Evolutionary conservation across 2,888 invertebrate species (phyloP).

Genomic region (Orthosia gracilis): DNA sequence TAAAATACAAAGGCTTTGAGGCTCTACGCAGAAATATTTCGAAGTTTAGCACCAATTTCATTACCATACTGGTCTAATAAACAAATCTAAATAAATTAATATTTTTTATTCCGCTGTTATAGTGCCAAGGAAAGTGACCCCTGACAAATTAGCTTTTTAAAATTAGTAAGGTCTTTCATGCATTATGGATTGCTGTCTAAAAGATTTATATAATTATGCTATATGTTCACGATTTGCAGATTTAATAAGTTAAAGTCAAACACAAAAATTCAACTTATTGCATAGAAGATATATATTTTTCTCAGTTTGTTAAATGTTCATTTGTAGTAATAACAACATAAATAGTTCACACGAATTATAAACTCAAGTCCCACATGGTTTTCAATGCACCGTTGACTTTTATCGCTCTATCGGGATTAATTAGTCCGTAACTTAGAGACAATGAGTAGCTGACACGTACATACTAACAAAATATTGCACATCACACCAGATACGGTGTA

Average conservation of each 20-base stretch:
- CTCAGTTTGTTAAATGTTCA: background rate
- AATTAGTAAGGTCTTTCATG: background rate
- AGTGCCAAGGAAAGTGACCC: slow-evolving; percentile 2
- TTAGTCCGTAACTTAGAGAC: slow-evolving; percentile 71
- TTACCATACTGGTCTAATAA: slow-evolving; percentile 12
- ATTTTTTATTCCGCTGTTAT: background rate
- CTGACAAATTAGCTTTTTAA: background rate
- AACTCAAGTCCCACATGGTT: slow-evolving; percentile 55
- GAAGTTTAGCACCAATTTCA: slow-evolving; percentile 10
- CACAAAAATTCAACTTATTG: background rate
- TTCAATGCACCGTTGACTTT: slow-evolving; percentile 59
- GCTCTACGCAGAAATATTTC: slow-evolving; percentile 25
- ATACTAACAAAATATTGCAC: slow-evolving; percentile 70
- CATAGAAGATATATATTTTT: background rate
- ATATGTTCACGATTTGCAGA: background rate
- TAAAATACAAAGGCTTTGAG: slow-evolving; percentile 17
- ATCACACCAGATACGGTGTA: slow-evolving; percentile 54
- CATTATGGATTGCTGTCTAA: background rate
- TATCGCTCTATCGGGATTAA: slow-evolving; percentile 71
- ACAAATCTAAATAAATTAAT: slow-evolving; percentile 6
- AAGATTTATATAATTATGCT: too few species aligned
- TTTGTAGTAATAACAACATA: slow-evolving; percentile 24
- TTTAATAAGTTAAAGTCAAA: background rate
- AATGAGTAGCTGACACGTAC: slow-evolving; percentile 65
- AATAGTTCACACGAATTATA: slow-evolving; percentile 45